Evolutionary conservation across 2,113 vertebrate genomes (phyloP).

Genomic region (Nibea coibor): DNA sequence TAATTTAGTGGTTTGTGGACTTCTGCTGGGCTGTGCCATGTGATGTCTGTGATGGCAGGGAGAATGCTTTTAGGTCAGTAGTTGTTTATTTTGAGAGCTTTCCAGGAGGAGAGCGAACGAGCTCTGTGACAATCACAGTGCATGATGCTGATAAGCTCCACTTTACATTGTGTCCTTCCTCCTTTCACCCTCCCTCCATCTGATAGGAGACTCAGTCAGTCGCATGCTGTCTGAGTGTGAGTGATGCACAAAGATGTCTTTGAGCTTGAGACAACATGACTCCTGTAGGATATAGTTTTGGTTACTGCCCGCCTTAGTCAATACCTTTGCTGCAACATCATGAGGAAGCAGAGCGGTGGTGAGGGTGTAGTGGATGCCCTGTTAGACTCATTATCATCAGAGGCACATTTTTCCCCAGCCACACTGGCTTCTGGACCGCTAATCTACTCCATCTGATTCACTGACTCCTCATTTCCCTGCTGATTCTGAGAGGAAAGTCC

Average conservation of each 20-base stretch:
- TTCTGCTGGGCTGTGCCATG: constrained; percentile 66
- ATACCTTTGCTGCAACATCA: constrained; percentile 75
- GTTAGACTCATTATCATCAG: constrained; percentile 83
- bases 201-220: constrained; percentile 58
- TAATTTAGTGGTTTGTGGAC: constrained; percentile 85
- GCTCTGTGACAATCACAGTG: constrained; percentile 44
- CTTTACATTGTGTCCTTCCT: constrained; percentile 43
- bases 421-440: constrained; percentile 72
- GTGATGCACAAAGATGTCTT: constrained; percentile 62
- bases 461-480: constrained; percentile 77
- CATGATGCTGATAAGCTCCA: constrained; percentile 58
- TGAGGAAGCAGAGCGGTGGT: constrained; percentile 44
- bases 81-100: constrained; percentile 78
- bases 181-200: constrained; percentile 40
- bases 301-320: constrained; percentile 56
- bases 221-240: constrained; percentile 36
- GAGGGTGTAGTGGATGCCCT: constrained; percentile 70
- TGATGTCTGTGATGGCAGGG: constrained; percentile 71
- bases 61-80: constrained; percentile 72
- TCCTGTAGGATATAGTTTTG: constrained; percentile 74
- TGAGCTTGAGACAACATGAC: constrained; percentile 70
- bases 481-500: constrained; percentile 74
- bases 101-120: constrained; percentile 55
- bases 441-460: constrained; percentile 77
- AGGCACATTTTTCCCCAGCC: constrained; percentile 74